Evolutionary conservation across 2,797 vertebrate genomes (phyloP).

Genomic region (Anableps anableps): DNA sequence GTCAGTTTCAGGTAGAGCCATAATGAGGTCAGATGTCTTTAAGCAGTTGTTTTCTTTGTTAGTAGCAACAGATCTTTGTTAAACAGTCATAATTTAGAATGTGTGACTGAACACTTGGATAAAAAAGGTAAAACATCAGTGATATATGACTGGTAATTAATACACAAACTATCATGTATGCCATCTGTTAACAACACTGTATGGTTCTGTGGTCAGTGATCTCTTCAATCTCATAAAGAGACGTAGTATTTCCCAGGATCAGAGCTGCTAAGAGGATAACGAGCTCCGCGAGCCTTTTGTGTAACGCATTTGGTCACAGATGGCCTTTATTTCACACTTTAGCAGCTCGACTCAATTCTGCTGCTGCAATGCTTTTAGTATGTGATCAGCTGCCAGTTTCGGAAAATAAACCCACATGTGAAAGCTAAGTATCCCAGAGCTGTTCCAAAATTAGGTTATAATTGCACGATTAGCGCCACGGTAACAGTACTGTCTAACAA

Average conservation of each 20-base stretch:
- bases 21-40: background rate
- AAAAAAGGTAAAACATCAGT: conserved; percentile 11
- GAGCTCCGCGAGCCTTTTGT: conserved; percentile 54
- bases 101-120: background rate
- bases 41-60: background rate
- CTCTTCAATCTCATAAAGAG: conserved; percentile 39
- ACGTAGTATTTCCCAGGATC: conserved; percentile 64
- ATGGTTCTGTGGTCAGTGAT: conserved; percentile 43
- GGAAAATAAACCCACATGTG: conserved; percentile 60
- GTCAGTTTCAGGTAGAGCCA: background rate
- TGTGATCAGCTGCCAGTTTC: conserved; percentile 58
- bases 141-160: conserved; percentile 35
- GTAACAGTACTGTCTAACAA: conserved; percentile 6
- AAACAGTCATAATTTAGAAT: background rate
- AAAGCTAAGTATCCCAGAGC: conserved; percentile 39
- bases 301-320: conserved; percentile 70
- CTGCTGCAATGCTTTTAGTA: conserved; percentile 41
- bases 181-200: conserved; percentile 11
- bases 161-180: conserved; percentile 19
- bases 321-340: conserved; percentile 70
- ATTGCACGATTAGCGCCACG: conserved; percentile 40
- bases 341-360: conserved; percentile 53
- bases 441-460: conserved; percentile 48
- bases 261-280: conserved; percentile 68
- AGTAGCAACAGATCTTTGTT: background rate